Evolutionary conservation across 2,113 vertebrate species (phyloP).

Genomic region (Chamaea fasciata): DNA sequence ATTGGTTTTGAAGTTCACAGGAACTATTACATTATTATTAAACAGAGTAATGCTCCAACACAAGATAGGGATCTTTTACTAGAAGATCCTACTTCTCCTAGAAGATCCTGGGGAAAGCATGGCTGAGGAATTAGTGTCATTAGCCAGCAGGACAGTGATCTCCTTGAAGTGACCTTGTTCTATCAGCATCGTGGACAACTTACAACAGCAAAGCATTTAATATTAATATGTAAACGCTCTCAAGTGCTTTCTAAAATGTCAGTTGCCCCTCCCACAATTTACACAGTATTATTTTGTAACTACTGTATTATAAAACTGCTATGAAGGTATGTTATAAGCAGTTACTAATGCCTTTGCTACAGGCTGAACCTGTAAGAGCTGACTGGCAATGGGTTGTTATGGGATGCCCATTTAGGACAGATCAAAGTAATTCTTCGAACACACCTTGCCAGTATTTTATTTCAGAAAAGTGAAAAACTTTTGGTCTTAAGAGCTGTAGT

Average conservation of each 20-base stretch:
- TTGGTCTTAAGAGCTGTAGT: not conserved
- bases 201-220: not conserved
- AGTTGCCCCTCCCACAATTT: not conserved
- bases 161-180: not conserved
- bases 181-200: not conserved
- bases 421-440: not conserved
- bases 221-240: not conserved
- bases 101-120: not conserved
- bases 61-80: not conserved
- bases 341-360: not conserved
- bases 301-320: not conserved
- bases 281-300: not conserved
- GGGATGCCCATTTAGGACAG: not conserved
- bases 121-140: not conserved
- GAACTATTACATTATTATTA: not conserved
- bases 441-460: not conserved
- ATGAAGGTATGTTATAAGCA: not conserved
- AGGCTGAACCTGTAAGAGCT: not conserved
- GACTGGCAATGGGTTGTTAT: accelerated
- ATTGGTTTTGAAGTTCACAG: not conserved
- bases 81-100: not conserved
- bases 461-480: not conserved
- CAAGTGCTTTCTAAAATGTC: constrained; percentile 15
- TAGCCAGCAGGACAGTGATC: not conserved
- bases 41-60: not conserved